phyloP scores from a whole-genome alignment of 2,113 vertebrate genomes.

The Marmota monax region DNA sequence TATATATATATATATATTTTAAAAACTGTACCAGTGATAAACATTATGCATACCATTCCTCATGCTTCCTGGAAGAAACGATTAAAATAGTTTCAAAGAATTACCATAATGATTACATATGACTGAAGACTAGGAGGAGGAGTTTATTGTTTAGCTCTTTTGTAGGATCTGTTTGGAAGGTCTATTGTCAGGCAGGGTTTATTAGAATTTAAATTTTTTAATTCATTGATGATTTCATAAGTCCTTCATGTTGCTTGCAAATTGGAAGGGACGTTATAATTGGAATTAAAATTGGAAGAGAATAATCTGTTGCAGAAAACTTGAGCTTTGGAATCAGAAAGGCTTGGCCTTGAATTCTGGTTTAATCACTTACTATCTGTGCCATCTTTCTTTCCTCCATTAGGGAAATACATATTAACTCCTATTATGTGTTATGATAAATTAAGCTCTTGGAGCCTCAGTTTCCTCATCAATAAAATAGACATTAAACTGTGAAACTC shows the following conservation, averaged over 20 bases:
- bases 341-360: neutral
- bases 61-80: slow-evolving; percentile 47
- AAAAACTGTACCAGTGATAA: slow-evolving; percentile 46
- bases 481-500: slow-evolving; percentile 19
- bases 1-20: slow-evolving; percentile 65
- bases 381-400: neutral
- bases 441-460: neutral
- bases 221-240: slow-evolving; percentile 44
- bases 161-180: neutral
- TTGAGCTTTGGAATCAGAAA: neutral
- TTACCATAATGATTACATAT: slow-evolving; percentile 42
- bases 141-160: neutral
- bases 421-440: neutral
- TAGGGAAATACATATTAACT: neutral
- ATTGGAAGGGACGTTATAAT: neutral
- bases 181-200: slow-evolving; percentile 24
- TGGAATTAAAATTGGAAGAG: neutral
- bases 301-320: neutral
- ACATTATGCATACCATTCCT: neutral
- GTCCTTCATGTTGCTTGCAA: neutral
- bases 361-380: neutral
- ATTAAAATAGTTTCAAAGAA: slow-evolving; percentile 49
- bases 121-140: neutral
- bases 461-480: slow-evolving; percentile 49
- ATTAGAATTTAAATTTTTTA: slow-evolving; percentile 59